Evolutionary conservation across 2,797 vertebrate genomes (phyloP).

Genomic region (Artibeus lituratus): DNA sequence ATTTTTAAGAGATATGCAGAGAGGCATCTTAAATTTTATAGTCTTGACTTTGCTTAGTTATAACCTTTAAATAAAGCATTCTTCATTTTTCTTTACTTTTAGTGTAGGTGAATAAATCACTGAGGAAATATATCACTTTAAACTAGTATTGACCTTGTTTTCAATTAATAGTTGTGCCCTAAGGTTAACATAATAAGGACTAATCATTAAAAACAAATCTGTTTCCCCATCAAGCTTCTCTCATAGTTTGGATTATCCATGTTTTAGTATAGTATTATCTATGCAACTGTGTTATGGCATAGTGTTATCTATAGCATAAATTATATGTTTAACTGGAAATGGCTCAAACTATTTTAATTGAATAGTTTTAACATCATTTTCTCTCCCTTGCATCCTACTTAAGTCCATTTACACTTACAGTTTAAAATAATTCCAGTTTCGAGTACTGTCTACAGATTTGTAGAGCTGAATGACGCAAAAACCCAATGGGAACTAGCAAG

Average conservation of each 20-base stretch:
- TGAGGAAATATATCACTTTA: not conserved
- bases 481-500: not conserved
- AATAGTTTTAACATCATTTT: not conserved
- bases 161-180: not conserved
- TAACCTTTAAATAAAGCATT: not conserved
- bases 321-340: not conserved
- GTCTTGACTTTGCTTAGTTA: not conserved
- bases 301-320: not conserved
- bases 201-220: not conserved
- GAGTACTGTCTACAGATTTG: not conserved
- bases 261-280: too few relatives aligned
- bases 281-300: too few relatives aligned
- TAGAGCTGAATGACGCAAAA: not conserved
- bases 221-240: not conserved
- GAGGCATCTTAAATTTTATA: not conserved
- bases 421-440: not conserved
- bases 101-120: not conserved
- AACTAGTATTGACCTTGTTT: not conserved
- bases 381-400: not conserved
- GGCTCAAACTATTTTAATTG: not conserved
- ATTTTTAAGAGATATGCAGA: constrained; percentile 14
- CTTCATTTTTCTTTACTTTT: not conserved
- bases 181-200: not conserved
- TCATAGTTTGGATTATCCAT: not conserved
- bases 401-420: not conserved